Evolutionary conservation across 2,888 invertebrate species (phyloP), one percentile per base, ranked within the genome.

Genomic region (Oasisia sp.): DNA sequence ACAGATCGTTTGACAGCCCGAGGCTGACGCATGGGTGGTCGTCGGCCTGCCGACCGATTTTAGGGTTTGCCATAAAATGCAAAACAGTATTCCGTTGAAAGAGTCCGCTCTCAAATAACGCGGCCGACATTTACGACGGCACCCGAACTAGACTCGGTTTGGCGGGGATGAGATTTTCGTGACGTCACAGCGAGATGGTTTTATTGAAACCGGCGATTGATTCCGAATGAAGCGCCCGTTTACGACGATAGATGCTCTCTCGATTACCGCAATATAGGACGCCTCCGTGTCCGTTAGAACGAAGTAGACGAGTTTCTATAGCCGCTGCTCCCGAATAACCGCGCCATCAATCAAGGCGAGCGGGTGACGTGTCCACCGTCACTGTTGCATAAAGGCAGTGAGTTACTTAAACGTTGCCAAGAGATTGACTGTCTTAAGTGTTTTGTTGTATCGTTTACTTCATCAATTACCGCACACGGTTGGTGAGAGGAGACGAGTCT

Each of bases 171-270:
- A 74, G 7, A 74, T 74, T 74, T n/a, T 74, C 19, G 27, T 74
- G 74, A 74, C 74, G 74, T 74, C 74, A 74, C 74, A 74, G 27
- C 27, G 27, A 19, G n/a, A 27, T n/a, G 74, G n/a, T 74, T 74
- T 74, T 74, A 74, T 74, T 74, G 74, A 74, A 74, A n/a, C n/a
- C 74, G 74, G 74, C 74, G 27, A 74, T 74, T 74, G 74, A 74
- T 74, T 74, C 38, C 74, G 74, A 74, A 27, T 74, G 19, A 74
- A 27, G 74, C n/a, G 74, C 74, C 50, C 74, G 74, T 74, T 74
- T 74, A 74, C 74, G 74, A 74, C 27, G 27, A 74, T 7, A n/a
- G n/a, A 74, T 74, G 74, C 27, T 74, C 7, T 74, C 74, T 50
- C 14, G 27, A n/a, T 74, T n/a, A n/a, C 27, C 27, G 74, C 74